Evolutionary conservation across 2,888 invertebrate genomes (phyloP).

Genomic region (Scaptodrosophila latifasciaeformis): DNA sequence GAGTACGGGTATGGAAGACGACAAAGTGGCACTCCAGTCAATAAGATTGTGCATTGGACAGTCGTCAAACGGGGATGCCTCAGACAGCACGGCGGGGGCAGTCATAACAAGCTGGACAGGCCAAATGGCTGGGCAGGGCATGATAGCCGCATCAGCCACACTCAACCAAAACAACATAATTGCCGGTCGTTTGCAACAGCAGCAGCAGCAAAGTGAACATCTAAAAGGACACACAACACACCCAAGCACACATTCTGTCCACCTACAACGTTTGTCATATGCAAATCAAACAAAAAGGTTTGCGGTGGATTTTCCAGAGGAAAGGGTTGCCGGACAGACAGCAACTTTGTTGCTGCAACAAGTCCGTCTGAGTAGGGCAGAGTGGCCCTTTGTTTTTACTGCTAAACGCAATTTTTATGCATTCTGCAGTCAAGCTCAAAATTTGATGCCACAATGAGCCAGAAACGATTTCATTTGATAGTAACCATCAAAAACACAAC

Average conservation of each 20-base stretch:
- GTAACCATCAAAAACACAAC: background rate
- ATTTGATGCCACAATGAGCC: conserved; percentile 21
- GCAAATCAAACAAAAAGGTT: conserved; percentile 58
- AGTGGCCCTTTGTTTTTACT: conserved; percentile 39
- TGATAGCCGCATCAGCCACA: conserved; percentile 17
- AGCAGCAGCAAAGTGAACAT: conserved; percentile 53
- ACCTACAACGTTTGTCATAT: conserved; percentile 49
- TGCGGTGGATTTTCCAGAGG: conserved; percentile 8
- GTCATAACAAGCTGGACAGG: conserved; percentile 61
- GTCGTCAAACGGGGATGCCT: conserved; percentile 42
- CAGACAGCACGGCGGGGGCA: too few species aligned
- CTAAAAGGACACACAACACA: background rate
- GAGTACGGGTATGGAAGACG: conserved; percentile 13
- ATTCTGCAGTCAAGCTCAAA: conserved; percentile 32
- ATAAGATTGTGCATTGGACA: conserved; percentile 56
- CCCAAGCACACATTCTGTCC: conserved; percentile 1
- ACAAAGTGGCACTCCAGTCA: conserved; percentile 63
- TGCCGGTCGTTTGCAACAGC: conserved; percentile 66
- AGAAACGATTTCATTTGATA: background rate
- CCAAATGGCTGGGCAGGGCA: too few species aligned
- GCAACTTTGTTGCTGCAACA: conserved; percentile 67
- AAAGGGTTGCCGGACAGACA: background rate
- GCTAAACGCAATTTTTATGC: conserved; percentile 38
- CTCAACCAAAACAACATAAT: conserved; percentile 58
- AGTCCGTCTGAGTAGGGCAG: conserved; percentile 13